phyloP scores from a whole-genome alignment of 2,113 vertebrate species.

The Struthio camelus region DNA sequence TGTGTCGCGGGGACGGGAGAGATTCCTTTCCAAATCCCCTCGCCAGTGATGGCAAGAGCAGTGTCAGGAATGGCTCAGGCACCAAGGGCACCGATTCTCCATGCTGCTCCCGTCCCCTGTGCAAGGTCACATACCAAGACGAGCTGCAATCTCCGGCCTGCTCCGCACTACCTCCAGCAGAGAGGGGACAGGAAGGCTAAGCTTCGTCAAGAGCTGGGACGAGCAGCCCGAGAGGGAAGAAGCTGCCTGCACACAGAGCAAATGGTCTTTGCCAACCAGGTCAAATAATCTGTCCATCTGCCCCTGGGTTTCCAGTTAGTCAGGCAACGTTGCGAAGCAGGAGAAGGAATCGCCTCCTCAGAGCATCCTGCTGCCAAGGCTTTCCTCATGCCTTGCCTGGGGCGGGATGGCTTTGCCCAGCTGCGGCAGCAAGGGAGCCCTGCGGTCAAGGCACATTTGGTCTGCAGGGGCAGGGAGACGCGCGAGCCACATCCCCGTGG shows the following conservation, averaged over 20 bases:
- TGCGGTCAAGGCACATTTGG: no score
- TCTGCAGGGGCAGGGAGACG: neutral
- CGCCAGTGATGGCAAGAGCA: fast-evolving
- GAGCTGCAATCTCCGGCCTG: neutral
- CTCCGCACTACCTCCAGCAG: neutral
- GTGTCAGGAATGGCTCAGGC: fast-evolving
- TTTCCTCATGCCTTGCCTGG: neutral
- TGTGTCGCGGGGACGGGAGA: neutral
- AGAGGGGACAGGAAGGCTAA: neutral
- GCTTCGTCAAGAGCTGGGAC: neutral
- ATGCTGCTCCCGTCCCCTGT: neutral
- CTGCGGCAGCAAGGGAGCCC: neutral
- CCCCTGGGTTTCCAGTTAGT: neutral
- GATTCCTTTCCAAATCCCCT: neutral
- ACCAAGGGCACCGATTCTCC: neutral
- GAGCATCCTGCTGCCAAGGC: no score
- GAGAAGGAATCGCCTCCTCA: fast-evolving
- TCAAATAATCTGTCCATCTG: neutral
- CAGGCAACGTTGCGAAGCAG: neutral
- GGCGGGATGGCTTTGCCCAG: neutral
- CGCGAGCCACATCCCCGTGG: neutral
- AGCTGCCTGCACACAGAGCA: fast-evolving
- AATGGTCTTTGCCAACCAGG: neutral
- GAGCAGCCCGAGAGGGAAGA: neutral
- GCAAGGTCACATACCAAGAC: neutral